A percentile compares a stretch with the other conserved stretches of the same genome.
phyloP scores from a whole-genome alignment of 2,113 vertebrate genomes.

The Xiphophorus couchianus region DNA sequence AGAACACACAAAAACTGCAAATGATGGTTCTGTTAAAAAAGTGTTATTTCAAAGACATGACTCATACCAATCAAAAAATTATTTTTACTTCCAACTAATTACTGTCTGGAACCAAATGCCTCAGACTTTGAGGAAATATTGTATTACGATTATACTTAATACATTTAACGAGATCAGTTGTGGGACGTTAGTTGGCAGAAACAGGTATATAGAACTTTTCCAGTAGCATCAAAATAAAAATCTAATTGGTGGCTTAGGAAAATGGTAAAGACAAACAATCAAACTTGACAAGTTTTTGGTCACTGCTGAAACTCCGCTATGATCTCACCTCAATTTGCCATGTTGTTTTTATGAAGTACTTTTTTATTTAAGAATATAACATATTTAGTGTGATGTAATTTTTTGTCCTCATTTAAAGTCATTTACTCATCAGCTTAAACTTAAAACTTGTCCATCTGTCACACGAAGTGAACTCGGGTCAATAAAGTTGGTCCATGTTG shows the following conservation, averaged over 20 bases:
- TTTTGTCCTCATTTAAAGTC: background rate
- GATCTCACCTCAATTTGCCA: background rate
- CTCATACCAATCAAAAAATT: background rate
- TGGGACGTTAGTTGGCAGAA: too few species aligned
- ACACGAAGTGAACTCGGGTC: background rate
- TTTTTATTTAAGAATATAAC: background rate
- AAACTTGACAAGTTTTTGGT: too few species aligned
- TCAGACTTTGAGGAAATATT: too few species aligned
- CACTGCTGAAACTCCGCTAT: too few species aligned
- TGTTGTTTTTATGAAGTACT: background rate
- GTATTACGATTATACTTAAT: too few species aligned
- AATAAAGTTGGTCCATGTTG: background rate
- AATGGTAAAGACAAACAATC: too few species aligned
- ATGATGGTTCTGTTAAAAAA: background rate
- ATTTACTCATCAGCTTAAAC: background rate
- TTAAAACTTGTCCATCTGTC: background rate
- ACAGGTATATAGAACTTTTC: too few species aligned
- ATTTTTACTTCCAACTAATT: background rate
- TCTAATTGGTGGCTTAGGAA: too few species aligned
- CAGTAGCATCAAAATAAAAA: too few species aligned
- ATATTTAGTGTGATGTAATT: background rate
- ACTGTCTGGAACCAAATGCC: too few species aligned
- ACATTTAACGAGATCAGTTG: too few species aligned
- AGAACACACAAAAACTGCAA: background rate
- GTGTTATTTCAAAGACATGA: background rate